Evolutionary conservation across 1,140 invertebrate genomes (phyloP), one percentile per base, ranked within the genome.

Genomic region (Philopotamus ludificatus): DNA sequence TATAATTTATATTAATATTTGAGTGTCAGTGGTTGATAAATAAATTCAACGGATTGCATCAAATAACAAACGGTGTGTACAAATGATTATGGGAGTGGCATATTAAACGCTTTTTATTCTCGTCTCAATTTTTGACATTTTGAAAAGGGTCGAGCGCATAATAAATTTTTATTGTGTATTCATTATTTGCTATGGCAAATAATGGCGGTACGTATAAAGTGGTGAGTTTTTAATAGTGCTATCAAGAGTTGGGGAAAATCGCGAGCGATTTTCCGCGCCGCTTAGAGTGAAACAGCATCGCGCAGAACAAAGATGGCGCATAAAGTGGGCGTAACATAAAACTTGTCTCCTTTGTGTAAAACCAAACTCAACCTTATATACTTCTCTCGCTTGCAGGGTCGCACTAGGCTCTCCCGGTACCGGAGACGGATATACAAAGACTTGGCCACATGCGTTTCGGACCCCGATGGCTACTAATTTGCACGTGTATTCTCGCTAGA

Each of bases 301-400:
- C 12, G 21, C 21, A 10, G 41, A 70, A 70, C 57, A 70, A 70
- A 70, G 68, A 70, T 70, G 68, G 68, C 68, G 64, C 50, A 66
- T 70, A 60, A 59, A 61, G 45, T 65, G 61, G 68, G 68, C 68
- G 68, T 69, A 49, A 63, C 68, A 10, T 15, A 66, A 62, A 64
- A 59, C 44, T 18, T 45, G 15, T 51, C 18, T 60, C 47, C 59
- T 58, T 58, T 22, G 39, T 45, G 57, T n/a, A 22, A 26, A 21
- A 39, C 57, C 28, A 44, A 50, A 26, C 42, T 28, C 21, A 16
- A 12, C 18, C 42, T 42, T 18, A 18, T 65, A 66, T 54, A 10
- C 4, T 26, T 39, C 22, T 55, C 65, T 45, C 26, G 39, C 58
- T 62, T 34, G 28, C 28, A 34, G 28, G 28, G 12, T 12, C 28